Evolutionary conservation across 2,797 vertebrate species (phyloP).

Genomic region (Loris lydekkerianus): DNA sequence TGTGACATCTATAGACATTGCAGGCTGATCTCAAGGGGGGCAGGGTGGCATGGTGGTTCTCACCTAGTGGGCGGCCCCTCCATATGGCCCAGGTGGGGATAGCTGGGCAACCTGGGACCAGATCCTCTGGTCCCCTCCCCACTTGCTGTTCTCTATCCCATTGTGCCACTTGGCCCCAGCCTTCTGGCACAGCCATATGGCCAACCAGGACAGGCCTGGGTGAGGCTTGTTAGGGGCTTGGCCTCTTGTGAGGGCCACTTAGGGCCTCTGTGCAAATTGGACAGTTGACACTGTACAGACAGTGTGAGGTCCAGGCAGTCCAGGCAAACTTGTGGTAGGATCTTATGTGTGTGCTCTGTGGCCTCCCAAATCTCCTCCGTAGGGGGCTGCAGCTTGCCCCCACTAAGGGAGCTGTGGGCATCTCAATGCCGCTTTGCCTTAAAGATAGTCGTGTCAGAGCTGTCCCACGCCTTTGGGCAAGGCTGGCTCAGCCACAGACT

Average conservation of each 20-base stretch:
- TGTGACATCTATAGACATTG: not conserved
- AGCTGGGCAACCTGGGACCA: not conserved
- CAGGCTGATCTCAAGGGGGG: not conserved
- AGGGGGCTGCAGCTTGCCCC: not conserved
- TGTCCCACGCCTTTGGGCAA: not conserved
- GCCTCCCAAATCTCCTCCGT: not conserved
- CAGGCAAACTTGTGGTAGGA: not conserved
- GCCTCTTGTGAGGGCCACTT: not conserved
- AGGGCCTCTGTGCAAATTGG: not conserved
- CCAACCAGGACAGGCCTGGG: not conserved
- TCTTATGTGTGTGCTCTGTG: not conserved
- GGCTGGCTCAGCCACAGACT: not conserved
- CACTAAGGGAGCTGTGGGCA: not conserved
- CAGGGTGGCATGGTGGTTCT: not conserved
- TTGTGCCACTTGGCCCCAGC: not conserved
- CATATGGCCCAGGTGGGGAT: not conserved
- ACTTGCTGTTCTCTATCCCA: not conserved
- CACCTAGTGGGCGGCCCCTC: not conserved
- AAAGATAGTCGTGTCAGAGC: slow-evolving; percentile 33
- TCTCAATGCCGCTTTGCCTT: slow-evolving; percentile 79
- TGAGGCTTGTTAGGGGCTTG: not conserved
- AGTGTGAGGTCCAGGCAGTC: not conserved
- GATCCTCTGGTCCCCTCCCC: not conserved
- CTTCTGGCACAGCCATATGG: not conserved
- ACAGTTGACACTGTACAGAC: too few relatives aligned